Evolutionary conservation across 2,797 vertebrate species (phyloP), one percentile per base, ranked within the genome.

Genomic region (Tachyglossus aculeatus): DNA sequence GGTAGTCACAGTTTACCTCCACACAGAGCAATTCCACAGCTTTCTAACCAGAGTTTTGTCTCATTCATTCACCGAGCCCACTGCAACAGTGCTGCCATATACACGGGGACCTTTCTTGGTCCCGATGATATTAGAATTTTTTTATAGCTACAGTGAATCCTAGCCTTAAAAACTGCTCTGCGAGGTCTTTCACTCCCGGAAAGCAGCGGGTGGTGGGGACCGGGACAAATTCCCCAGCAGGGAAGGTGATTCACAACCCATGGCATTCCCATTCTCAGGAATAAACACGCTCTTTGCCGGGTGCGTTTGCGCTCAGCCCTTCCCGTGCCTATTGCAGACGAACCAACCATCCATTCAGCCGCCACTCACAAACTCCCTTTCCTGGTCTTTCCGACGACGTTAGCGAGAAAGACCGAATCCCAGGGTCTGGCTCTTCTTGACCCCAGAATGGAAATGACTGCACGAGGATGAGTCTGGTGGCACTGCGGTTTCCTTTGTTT

Each of bases 161-260:
- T 86, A 86, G 90, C 89, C 90, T 93, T 92, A 92, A 90, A 74
- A 69, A 59, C 19, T 10, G 43, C 48, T 47, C 54, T 53, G 66
- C 34, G 48, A 77, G 33, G 71, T 79, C 37, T 61, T 80, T 59
- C 65, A 65, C 71, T 70, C 40, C 55, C 6, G 0, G 57, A 22
- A 27, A 22, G 34, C 22, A 27, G 36, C 36, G 66, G 24, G n/a
- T 73, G 45, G 16, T 25, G 55, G 67, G 47, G 52, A 29, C 15
- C 39, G 55, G 60, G 37, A 40, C 25, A 50, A 65, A 5, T 61
- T 24, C 38, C 51, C 56, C 1, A 15, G 38, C 27, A 52, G 51
- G 40, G 29, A 63, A 54, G 61, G 50, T 61, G 27, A 60, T 12
- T 32, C 65, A 21, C 56, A 57, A 67, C 58, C 68, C 74, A 54